phyloP scores from a whole-genome alignment of 2,888 invertebrate genomes.

The Morpho achilles region DNA sequence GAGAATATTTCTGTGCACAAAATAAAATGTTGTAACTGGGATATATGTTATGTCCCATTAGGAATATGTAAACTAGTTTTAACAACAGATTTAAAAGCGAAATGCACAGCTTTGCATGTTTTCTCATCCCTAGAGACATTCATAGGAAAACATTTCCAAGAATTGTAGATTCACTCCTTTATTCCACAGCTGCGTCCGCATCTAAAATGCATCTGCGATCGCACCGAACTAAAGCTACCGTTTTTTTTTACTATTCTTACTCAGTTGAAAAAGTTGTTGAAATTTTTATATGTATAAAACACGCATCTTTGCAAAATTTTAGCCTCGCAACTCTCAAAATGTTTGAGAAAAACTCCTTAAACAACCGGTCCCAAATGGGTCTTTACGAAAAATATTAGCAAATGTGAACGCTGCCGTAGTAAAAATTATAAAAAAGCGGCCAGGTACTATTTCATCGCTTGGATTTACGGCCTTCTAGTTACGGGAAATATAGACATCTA shows the following conservation, averaged over 20 bases:
- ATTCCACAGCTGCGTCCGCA: slow-evolving; percentile 38
- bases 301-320: background rate
- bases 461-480: too few relatives aligned
- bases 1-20: too few relatives aligned
- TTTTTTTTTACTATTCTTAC: slow-evolving; percentile 24
- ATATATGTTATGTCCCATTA: background rate
- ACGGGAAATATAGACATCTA: too few relatives aligned
- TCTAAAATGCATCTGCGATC: slow-evolving; percentile 48
- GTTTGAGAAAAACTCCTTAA: too few relatives aligned
- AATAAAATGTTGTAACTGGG: too few relatives aligned
- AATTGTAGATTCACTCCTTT: slow-evolving; percentile 29
- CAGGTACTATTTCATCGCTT: too few relatives aligned
- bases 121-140: slow-evolving; percentile 11
- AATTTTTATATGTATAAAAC: background rate
- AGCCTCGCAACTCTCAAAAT: too few relatives aligned
- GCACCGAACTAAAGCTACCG: slow-evolving; percentile 35
- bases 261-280: background rate
- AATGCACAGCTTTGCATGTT: slow-evolving; percentile 11
- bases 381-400: too few relatives aligned
- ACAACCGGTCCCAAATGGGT: too few relatives aligned
- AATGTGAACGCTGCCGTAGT: too few relatives aligned
- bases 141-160: slow-evolving; percentile 14
- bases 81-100: slow-evolving; percentile 6
- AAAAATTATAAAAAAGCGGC: too few relatives aligned
- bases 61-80: slow-evolving; percentile 2